Conservation (phyloP, 2,888 invertebrate species). For the Drosophila siamana region DNA sequence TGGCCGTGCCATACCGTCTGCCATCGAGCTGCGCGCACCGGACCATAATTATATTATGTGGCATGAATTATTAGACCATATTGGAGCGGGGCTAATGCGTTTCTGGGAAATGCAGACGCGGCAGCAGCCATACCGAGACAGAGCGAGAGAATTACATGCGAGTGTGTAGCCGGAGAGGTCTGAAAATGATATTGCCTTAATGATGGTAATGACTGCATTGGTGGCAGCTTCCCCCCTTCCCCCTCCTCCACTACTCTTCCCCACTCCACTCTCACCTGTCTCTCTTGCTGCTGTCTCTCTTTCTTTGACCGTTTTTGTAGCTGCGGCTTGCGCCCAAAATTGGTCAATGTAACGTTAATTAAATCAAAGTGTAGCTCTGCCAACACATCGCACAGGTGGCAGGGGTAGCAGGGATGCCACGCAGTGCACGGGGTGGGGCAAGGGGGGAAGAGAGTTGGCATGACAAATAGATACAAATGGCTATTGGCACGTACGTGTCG, state of each 20-base stretch:
- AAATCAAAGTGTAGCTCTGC: conserved; percentile 74
- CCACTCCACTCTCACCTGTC: conserved; percentile 6
- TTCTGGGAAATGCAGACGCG: conserved; percentile 74
- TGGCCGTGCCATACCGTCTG: conserved; percentile 82
- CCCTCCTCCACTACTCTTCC: neutral
- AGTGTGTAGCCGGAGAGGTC: conserved; percentile 68
- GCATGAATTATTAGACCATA: conserved; percentile 84
- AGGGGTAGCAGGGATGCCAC: no score
- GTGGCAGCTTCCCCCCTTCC: conserved; percentile 35
- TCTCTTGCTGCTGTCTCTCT: no score
- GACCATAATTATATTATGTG: conserved; percentile 83
- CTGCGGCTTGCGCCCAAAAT: conserved; percentile 68
- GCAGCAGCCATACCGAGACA: conserved; percentile 45
- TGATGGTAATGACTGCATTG: conserved; percentile 83
- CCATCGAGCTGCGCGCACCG: conserved; percentile 61
- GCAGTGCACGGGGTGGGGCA: no score
- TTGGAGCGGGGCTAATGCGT: conserved; percentile 82
- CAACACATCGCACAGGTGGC: no score
- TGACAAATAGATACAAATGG: conserved; percentile 84
- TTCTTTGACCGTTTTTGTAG: conserved; percentile 47
- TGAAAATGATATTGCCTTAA: conserved; percentile 84
- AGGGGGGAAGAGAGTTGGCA: conserved; percentile 15
- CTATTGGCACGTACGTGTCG: conserved; percentile 81
- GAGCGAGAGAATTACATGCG: neutral
- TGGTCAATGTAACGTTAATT: conserved; percentile 83